These are phyloP conservation scores for Agelaius tricolor DNA, from an alignment of 2,113 vertebrate genomes.

Conservation along the genomic window DNA sequence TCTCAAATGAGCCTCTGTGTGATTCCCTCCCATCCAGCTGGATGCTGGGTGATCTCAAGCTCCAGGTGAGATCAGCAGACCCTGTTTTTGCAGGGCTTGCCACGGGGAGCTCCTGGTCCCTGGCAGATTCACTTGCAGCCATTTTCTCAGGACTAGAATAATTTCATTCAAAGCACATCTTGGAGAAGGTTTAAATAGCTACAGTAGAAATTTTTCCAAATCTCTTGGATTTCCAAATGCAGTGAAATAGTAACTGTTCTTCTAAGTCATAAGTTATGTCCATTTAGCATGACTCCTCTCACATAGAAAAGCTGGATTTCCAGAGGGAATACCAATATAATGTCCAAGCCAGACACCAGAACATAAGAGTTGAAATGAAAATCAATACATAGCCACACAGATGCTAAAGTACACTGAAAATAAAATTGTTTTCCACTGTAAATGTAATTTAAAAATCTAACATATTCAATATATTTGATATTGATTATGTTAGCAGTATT, in stretches of 20 bases:
- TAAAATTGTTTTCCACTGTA: slow-evolving; percentile 69
- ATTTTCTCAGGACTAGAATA: background rate
- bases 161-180: background rate
- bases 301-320: background rate
- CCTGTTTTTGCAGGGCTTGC: background rate
- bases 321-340: slow-evolving; percentile 6
- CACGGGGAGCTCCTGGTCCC: background rate
- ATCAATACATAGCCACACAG: slow-evolving; percentile 52
- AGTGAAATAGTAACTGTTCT: background rate
- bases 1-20: background rate
- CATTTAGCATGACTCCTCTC: background rate
- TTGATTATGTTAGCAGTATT: slow-evolving; percentile 73
- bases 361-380: slow-evolving; percentile 45
- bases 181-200: background rate
- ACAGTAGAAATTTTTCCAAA: background rate
- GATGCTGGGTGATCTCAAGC: background rate
- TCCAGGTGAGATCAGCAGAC: background rate
- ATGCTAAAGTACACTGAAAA: slow-evolving; percentile 60
- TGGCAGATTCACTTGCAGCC: background rate
- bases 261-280: slow-evolving; percentile 17
- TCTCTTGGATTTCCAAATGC: background rate
- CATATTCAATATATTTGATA: slow-evolving; percentile 73
- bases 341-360: background rate
- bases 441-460: slow-evolving; percentile 75
- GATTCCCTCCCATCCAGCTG: background rate